Percentiles rank a stretch among this genome's conserved stretches.
Evolutionary conservation across 2,113 vertebrate genomes (phyloP).

Genomic region (Prietella phreatophila): DNA sequence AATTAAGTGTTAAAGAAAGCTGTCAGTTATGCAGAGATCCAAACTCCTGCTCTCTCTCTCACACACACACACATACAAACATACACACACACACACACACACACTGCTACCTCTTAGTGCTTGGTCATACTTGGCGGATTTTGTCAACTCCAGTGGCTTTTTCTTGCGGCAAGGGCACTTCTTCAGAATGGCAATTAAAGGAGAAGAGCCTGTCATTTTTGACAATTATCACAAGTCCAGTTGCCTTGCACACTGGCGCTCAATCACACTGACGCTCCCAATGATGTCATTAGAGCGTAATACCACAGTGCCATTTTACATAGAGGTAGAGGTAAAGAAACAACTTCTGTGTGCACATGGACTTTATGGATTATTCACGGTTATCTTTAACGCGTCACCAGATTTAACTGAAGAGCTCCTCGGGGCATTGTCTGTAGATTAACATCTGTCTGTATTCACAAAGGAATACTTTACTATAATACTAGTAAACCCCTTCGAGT

Average conservation of each 20-base stretch:
- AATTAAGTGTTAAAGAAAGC: conserved; percentile 3
- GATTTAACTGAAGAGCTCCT: neutral
- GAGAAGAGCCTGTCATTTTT: conserved; percentile 54
- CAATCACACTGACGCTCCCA: conserved; percentile 36
- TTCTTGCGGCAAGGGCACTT: conserved; percentile 45
- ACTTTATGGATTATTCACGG: conserved; percentile 6
- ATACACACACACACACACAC: neutral
- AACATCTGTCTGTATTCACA: neutral
- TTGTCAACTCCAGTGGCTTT: conserved; percentile 42
- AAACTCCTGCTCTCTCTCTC: neutral
- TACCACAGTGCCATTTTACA: neutral
- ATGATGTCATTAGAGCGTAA: conserved; percentile 16
- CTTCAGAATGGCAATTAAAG: conserved; percentile 48
- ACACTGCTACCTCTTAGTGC: conserved; percentile 14
- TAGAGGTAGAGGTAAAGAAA: neutral
- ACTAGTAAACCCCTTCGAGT: neutral
- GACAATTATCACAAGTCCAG: conserved; percentile 51
- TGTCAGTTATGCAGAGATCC: conserved; percentile 1
- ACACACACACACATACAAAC: neutral
- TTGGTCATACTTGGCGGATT: conserved; percentile 42
- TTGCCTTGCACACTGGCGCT: conserved; percentile 25
- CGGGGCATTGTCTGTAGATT: neutral
- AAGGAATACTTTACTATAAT: neutral
- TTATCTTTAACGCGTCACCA: conserved; percentile 51
- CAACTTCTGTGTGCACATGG: neutral